A percentile compares a stretch with the other conserved stretches of the same genome.
phyloP scores from a whole-genome alignment of 2,797 vertebrate species.

The Aldrovandia affinis region DNA sequence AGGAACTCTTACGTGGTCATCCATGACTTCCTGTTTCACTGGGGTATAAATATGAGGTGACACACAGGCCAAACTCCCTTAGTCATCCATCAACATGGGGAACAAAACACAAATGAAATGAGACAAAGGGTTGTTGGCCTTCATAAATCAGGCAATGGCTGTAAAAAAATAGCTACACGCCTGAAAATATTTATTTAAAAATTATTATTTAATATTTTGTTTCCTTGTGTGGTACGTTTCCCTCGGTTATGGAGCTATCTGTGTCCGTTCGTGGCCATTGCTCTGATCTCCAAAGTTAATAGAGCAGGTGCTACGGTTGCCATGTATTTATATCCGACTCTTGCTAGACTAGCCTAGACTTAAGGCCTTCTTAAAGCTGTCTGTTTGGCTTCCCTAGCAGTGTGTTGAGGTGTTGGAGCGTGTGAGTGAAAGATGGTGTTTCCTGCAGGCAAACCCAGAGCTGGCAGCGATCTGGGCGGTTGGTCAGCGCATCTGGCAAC shows the following conservation, averaged over 20 bases:
- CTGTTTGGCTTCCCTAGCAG: background rate
- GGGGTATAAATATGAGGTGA: too few species aligned
- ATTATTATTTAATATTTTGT: too few species aligned
- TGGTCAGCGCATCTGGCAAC: slow-evolving; percentile 94
- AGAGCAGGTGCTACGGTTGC: background rate
- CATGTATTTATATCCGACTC: background rate
- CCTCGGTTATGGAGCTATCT: background rate
- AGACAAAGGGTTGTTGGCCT: too few species aligned
- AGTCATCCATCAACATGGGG: too few species aligned
- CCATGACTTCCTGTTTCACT: too few species aligned
- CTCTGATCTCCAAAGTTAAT: background rate
- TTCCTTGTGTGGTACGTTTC: background rate
- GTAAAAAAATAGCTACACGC: too few species aligned
- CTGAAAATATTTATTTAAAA: background rate
- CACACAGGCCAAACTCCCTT: too few species aligned
- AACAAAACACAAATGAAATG: too few species aligned
- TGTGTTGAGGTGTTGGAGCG: background rate
- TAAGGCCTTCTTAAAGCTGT: background rate
- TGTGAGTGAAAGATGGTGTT: background rate
- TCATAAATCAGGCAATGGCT: too few species aligned
- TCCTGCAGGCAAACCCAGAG: slow-evolving; percentile 85
- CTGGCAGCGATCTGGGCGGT: slow-evolving; percentile 90
- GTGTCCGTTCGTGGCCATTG: background rate
- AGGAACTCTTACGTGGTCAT: too few species aligned
- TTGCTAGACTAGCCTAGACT: background rate